Conservation (phyloP, 2,113 vertebrate genomes). For the Ceyx margarethae region DNA sequence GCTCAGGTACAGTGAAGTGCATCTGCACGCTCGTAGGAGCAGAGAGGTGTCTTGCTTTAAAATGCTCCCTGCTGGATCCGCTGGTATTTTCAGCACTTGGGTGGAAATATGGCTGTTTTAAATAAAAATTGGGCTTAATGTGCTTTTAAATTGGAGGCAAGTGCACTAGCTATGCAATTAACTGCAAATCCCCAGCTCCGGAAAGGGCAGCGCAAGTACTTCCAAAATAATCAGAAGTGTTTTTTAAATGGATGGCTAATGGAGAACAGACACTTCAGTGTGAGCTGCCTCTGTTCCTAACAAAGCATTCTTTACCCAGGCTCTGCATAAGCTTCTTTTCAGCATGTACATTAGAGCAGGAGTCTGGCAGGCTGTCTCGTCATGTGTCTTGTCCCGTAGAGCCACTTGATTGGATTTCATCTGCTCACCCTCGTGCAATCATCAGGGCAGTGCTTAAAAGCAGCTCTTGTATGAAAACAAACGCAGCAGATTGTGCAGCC, state of each 20-base stretch:
- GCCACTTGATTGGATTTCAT: constrained; percentile 74
- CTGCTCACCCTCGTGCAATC: constrained; percentile 66
- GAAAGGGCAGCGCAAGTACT: constrained; percentile 46
- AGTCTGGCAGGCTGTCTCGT: constrained; percentile 55
- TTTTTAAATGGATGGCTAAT: constrained; percentile 66
- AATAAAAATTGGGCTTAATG: constrained; percentile 54
- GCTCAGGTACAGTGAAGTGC: neutral
- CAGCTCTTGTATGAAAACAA: constrained; percentile 62
- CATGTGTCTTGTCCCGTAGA: constrained; percentile 68
- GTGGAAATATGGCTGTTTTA: constrained; percentile 37
- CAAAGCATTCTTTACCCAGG: constrained; percentile 65
- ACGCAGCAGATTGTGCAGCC: constrained; percentile 49
- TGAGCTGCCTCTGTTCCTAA: constrained; percentile 62
- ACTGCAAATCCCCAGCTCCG: constrained; percentile 46
- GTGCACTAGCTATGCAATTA: constrained; percentile 54
- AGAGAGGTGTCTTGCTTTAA: neutral
- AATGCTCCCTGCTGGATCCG: neutral
- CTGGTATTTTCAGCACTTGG: neutral
- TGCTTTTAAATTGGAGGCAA: constrained; percentile 60
- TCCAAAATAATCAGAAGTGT: constrained; percentile 58
- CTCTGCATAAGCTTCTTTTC: constrained; percentile 62
- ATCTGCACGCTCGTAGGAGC: accelerated
- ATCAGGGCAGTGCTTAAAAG: constrained; percentile 61
- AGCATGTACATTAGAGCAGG: constrained; percentile 55
- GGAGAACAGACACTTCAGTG: constrained; percentile 55